Conservation (phyloP, 2,888 invertebrate genomes). For the Chydorus sphaericus region DNA sequence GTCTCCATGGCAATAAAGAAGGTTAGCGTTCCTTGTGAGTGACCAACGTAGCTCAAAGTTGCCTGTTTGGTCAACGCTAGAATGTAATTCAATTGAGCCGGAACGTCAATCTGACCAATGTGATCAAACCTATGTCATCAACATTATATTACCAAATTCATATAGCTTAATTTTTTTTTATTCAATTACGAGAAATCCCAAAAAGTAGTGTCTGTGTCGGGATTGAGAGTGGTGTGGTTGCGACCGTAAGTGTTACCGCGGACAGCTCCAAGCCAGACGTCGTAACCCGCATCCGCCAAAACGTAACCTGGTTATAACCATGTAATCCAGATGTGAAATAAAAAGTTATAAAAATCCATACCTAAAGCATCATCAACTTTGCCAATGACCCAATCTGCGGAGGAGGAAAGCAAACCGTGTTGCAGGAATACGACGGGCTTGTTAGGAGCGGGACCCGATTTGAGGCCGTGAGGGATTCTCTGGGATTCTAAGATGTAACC, state of each 20-base stretch:
- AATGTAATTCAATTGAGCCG: conserved; percentile 38
- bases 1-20: conserved; percentile 26
- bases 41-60: conserved; percentile 38
- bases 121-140: conserved; percentile 26
- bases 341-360: conserved; percentile 4
- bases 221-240: conserved; percentile 33
- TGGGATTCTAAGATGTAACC: conserved; percentile 10
- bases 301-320: conserved; percentile 30
- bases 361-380: conserved; percentile 29
- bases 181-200: conserved; percentile 41
- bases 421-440: conserved; percentile 37
- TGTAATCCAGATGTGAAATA: background rate
- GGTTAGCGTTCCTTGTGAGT: conserved; percentile 39
- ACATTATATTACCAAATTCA: background rate
- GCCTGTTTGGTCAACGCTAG: conserved; percentile 35
- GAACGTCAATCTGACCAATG: conserved; percentile 39
- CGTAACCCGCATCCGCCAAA: conserved; percentile 53
- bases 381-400: conserved; percentile 33
- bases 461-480: conserved; percentile 8
- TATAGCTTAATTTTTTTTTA: background rate
- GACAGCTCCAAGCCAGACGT: conserved; percentile 68
- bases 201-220: conserved; percentile 33
- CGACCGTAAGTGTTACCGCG: conserved; percentile 55
- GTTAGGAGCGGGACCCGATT: conserved; percentile 11
- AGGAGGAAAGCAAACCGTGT: conserved; percentile 31